Evolutionary conservation across 2,888 invertebrate genomes (phyloP).

Genomic region (Emesis furor): DNA sequence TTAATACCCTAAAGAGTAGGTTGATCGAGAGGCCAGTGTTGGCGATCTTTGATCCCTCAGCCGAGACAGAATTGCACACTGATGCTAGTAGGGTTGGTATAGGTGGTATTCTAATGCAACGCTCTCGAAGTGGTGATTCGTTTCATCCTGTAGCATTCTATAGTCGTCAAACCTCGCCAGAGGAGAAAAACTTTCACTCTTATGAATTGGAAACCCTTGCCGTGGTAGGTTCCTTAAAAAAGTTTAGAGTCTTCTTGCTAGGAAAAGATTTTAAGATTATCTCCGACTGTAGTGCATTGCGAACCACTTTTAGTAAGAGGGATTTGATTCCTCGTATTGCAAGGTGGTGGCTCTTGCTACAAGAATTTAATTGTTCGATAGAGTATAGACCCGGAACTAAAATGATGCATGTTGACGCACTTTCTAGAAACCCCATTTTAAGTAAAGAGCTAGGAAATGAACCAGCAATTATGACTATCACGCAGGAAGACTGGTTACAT

Average conservation of each 20-base stretch:
- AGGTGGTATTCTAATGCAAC: too few relatives aligned
- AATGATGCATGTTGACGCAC: constrained; percentile 7
- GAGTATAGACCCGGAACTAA: neutral
- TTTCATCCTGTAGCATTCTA: constrained; percentile 34
- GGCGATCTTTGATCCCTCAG: too few relatives aligned
- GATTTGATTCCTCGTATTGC: too few relatives aligned
- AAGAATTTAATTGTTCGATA: neutral
- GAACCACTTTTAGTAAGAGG: constrained; percentile 50
- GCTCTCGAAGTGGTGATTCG: too few relatives aligned
- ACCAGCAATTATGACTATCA: neutral
- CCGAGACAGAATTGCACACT: too few relatives aligned
- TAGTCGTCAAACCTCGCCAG: constrained; percentile 50
- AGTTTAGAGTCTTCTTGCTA: constrained; percentile 63
- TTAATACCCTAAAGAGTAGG: too few relatives aligned
- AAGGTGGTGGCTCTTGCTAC: too few relatives aligned
- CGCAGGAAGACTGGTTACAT: constrained; percentile 30
- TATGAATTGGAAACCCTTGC: constrained; percentile 70
- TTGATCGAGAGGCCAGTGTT: too few relatives aligned
- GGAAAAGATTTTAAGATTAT: constrained; percentile 61
- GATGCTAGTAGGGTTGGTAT: too few relatives aligned
- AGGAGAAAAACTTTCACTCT: constrained; percentile 61
- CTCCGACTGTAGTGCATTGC: constrained; percentile 65
- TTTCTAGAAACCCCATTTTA: neutral
- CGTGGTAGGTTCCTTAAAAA: constrained; percentile 50
- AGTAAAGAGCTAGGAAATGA: neutral